Evolutionary conservation across 2,113 vertebrate species (phyloP), one percentile per base, ranked within the genome.

Genomic region (Daubentonia madagascariensis): DNA sequence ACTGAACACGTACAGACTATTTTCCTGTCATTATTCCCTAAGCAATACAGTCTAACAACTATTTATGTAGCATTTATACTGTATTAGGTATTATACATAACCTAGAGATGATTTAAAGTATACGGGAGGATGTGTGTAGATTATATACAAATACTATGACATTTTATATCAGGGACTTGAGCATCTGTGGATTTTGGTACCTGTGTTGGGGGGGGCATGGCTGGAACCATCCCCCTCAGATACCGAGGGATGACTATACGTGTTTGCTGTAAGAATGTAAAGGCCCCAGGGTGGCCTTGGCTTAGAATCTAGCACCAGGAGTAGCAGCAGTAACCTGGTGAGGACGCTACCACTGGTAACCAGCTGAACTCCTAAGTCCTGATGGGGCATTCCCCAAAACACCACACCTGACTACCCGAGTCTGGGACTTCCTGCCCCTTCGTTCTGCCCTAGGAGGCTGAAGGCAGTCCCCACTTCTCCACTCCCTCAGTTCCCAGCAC

Each of bases 401-500:
- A 1, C 81, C 28, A 18, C 43, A 30, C n/a, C 0, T 22, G 17
- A 78, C 37, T 8, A 4, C n/a, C n/a, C 2, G 17, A 9, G 48
- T 8, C 95, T 32, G 48, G 35, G 61, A 18, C 45, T 3, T 35
- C 35, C 22, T 20, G 12, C 59, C 76, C 83, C 6, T 1, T 5
- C 0, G 1, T 35, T n/a, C 52, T 4, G 0, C 13, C 84, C 83
- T 30, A 2, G 3, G 90, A 57, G 50, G 37, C 20, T 0, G 0
- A 28, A 0, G 13, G n/a, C 1, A 0, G 16, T 3, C 17, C 32
- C 37, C 22, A 11, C n/a, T 14, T 40, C 23, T 30, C 43, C 68
- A 0, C 5, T 9, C 28, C 25, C 14, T 3, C 0, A 0, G 67
- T 10, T 48, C 63, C 70, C n/a, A 2, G 57, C 2, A 1, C 22